Base-by-base conservation (phyloP, 1,140 invertebrate genomes). In the Steinernema feltiae region DNA sequence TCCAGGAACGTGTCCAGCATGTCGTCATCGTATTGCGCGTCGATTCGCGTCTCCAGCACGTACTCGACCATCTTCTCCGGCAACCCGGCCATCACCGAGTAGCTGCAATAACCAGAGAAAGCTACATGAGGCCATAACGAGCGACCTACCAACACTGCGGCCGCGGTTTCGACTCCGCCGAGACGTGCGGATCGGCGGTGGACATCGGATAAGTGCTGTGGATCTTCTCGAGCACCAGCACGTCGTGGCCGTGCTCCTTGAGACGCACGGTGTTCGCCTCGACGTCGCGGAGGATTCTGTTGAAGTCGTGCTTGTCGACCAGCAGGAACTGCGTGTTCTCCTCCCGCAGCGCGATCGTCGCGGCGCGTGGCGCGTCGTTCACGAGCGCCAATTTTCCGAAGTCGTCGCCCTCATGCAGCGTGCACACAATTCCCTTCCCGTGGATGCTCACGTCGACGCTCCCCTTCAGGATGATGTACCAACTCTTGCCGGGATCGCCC, bases 241-340 rank as follows among this genome's bases (percentile, higher is more conserved):
- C 93, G 89, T 94, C 93, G 82, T 92, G 91, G 15, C 92, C 92
- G 85, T 94, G 92, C 86, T 94, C 93, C 85, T 93, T 93, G 73
- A 94, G 87, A 71, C 93, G 88, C 12, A 94, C 91, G 21, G 93
- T 94, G 85, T 94, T 94, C 18, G 93, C 92, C 87, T 94, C 93
- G 3, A 93, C 92, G 88, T 94, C 93, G 84, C 89, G 79, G 7
- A 84, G n/a, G n/a, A 85, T 85, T 75, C 84, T 84, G 88, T 94
- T 93, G 86, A 94, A 94, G 85, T 93, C 91, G 74, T 93, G 91
- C 87, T 94, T 94, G 86, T 94, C 93, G 0, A 94, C 93, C 32
- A 92, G 88, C 32, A 94, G 87, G 83, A 94, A 92, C 85, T 94
- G 92, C 81, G 92, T 93, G 87, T 93, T 92, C 85, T 93, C 91